Evolutionary conservation across 2,797 vertebrate species (phyloP).

Genomic region (Neomorphus geoffroyi): DNA sequence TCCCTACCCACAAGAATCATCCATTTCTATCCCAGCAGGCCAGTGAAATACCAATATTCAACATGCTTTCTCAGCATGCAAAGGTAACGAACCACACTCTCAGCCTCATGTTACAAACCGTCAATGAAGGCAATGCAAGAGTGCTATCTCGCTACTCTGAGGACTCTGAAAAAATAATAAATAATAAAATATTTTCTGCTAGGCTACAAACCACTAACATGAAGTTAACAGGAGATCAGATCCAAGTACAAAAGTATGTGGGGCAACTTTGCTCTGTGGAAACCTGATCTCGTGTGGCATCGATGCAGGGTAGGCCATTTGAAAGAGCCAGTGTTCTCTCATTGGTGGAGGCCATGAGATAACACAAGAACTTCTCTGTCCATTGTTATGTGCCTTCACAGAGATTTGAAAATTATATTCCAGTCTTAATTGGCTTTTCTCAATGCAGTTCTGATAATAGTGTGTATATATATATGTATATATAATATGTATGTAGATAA

Average conservation of each 20-base stretch:
- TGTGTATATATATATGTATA: too few relatives aligned
- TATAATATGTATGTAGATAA: neutral
- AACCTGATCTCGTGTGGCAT: neutral
- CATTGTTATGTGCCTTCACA: neutral
- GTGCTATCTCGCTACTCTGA: neutral
- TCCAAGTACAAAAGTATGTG: neutral
- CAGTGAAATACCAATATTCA: neutral
- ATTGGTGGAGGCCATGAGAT: neutral
- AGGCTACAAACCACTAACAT: neutral
- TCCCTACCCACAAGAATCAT: neutral
- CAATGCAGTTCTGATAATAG: neutral
- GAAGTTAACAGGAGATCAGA: neutral
- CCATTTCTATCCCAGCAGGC: neutral
- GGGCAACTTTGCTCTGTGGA: neutral
- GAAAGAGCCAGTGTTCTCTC: neutral
- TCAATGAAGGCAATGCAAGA: neutral
- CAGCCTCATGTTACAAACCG: neutral
- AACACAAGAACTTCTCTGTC: neutral
- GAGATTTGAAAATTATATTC: neutral
- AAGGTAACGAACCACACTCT: neutral
- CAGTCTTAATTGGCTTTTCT: neutral
- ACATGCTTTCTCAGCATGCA: neutral
- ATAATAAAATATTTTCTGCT: neutral
- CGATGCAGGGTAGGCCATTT: neutral
- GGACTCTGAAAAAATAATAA: neutral